A percentile compares a stretch with the other conserved stretches of the same genome.
phyloP scores from a whole-genome alignment of 2,888 invertebrate species.

The Lochmaea capreae region DNA sequence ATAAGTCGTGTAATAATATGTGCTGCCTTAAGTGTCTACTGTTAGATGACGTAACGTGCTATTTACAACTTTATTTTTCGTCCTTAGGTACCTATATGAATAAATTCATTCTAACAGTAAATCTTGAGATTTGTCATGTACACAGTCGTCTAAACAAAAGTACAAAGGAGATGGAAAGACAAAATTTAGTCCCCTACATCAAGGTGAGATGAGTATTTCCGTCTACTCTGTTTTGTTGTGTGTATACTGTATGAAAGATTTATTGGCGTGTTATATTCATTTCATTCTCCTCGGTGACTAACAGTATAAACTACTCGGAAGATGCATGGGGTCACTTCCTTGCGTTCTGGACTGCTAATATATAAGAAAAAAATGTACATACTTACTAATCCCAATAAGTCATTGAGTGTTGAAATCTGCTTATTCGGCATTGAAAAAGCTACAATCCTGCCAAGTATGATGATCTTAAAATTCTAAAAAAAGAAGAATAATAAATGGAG shows the following conservation, averaged over 20 bases:
- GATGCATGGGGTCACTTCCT: conserved; percentile 31
- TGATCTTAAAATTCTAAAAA: no score
- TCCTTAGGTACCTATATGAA: not conserved
- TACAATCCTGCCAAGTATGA: no score
- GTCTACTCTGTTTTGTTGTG: conserved; percentile 31
- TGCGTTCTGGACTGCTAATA: not conserved
- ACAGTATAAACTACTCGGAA: conserved; percentile 11
- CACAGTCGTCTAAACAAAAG: conserved; percentile 55
- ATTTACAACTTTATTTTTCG: no score
- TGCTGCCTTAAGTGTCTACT: no score
- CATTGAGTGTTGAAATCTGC: no score
- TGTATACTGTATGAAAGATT: conserved; percentile 38
- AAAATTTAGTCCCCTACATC: conserved; percentile 47
- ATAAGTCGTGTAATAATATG: no score
- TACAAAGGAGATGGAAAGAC: conserved; percentile 43
- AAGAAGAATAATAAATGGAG: no score
- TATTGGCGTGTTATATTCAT: conserved; percentile 33
- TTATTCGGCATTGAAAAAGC: no score
- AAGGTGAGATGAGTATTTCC: conserved; percentile 51
- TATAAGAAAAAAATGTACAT: not conserved
- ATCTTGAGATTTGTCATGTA: conserved; percentile 53
- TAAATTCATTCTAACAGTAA: conserved; percentile 43
- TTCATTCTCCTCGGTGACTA: conserved; percentile 25
- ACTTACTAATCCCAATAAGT: not conserved
- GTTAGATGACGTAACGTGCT: no score